These are phyloP conservation scores for Bombus balteatus DNA, from an alignment of 1,140 invertebrate species.

Conservation along the genomic window DNA sequence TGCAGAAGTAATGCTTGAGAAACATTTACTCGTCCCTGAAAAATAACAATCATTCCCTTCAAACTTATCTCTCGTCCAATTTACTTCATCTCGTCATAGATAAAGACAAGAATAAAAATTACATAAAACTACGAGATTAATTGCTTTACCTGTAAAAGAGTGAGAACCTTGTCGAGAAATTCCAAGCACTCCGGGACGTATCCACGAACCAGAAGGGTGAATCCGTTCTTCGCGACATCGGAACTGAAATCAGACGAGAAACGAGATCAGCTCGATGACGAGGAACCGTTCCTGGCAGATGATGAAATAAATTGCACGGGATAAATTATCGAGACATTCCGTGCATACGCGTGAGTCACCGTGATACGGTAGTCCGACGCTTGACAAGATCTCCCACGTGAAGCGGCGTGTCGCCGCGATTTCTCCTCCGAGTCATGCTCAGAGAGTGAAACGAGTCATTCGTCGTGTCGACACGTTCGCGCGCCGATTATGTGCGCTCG, in stretches of 20 bases:
- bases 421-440: constrained; percentile 50
- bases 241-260: constrained; percentile 60
- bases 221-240: constrained; percentile 72
- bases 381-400: constrained; percentile 54
- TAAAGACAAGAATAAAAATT: too few relatives aligned
- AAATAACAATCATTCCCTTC: not conserved
- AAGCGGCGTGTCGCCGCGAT: constrained; percentile 40
- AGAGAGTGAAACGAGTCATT: constrained; percentile 54
- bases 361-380: constrained; percentile 37
- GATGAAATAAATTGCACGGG: not conserved
- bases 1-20: constrained; percentile 68
- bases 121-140: not conserved
- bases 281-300: not conserved
- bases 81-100: too few relatives aligned
- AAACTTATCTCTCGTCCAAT: too few relatives aligned
- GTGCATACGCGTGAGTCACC: constrained; percentile 46
- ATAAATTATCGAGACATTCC: constrained; percentile 37
- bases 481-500: constrained; percentile 33
- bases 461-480: constrained; percentile 47
- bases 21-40: constrained; percentile 69
- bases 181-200: constrained; percentile 69
- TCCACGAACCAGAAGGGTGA: constrained; percentile 72
- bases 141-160: constrained; percentile 70
- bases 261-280: not conserved
- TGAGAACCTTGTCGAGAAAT: constrained; percentile 73